These are phyloP conservation scores for Neogobius melanostomus DNA, from an alignment of 2,113 vertebrate species.

Conservation along the genomic window DNA sequence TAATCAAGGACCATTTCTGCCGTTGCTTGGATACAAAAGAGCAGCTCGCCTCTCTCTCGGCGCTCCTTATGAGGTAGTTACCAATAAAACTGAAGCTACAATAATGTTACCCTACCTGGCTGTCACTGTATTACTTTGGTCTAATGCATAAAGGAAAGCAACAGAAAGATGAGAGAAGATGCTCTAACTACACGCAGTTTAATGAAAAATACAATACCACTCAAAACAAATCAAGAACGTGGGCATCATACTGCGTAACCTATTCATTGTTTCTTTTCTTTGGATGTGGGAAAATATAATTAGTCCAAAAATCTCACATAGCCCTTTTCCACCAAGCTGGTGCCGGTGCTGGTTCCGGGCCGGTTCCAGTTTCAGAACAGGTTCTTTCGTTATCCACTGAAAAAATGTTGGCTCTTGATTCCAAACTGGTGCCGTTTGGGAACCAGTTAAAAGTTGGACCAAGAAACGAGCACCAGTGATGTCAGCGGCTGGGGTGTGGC, in stretches of 20 bases:
- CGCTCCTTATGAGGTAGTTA: conserved; percentile 38
- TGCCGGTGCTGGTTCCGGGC: too few species aligned
- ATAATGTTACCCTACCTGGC: conserved; percentile 3
- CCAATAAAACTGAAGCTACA: conserved; percentile 37
- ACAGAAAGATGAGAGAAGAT: neutral
- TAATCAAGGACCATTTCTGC: conserved; percentile 65
- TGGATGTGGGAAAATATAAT: too few species aligned
- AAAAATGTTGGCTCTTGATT: too few species aligned
- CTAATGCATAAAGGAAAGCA: conserved; percentile 11
- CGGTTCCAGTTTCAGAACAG: too few species aligned
- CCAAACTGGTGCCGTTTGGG: too few species aligned
- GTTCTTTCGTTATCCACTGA: too few species aligned
- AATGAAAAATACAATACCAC: neutral
- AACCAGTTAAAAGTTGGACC: too few species aligned
- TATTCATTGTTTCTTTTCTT: neutral
- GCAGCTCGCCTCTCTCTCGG: conserved; percentile 47
- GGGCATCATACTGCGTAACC: neutral
- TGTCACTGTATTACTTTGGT: conserved; percentile 12
- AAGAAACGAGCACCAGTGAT: too few species aligned
- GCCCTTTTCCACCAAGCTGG: too few species aligned
- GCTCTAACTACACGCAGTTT: neutral
- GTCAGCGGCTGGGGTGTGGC: too few species aligned
- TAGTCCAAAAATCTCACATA: too few species aligned
- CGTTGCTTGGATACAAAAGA: conserved; percentile 78
- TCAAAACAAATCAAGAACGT: neutral